These are phyloP conservation scores for Theretra japonica DNA, from an alignment of 2,888 invertebrate genomes.

Conservation along the genomic window DNA sequence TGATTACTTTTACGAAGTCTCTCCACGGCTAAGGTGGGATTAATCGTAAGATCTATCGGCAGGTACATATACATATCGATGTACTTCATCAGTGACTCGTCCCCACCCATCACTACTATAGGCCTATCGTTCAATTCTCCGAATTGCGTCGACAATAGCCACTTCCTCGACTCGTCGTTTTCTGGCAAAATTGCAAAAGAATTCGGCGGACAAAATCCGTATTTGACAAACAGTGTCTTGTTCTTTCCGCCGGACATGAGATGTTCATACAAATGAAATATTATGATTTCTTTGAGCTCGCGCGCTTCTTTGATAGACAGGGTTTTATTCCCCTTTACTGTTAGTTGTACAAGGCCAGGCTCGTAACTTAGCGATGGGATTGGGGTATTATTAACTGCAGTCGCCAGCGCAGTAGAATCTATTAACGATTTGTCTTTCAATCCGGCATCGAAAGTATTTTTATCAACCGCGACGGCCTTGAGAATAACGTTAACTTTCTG, in stretches of 20 bases:
- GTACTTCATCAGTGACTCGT: slow-evolving; percentile 54
- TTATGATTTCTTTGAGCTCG: slow-evolving; percentile 69
- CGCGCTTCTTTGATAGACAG: slow-evolving; percentile 57
- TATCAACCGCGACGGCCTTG: slow-evolving; percentile 73
- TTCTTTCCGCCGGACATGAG: slow-evolving; percentile 53
- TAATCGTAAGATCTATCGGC: slow-evolving; percentile 41
- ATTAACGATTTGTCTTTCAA: slow-evolving; percentile 53
- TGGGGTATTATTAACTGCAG: slow-evolving; percentile 51
- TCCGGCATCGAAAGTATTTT: slow-evolving; percentile 70
- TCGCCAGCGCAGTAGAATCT: slow-evolving; percentile 44
- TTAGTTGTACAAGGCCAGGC: slow-evolving; percentile 59
- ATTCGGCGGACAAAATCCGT: slow-evolving; percentile 65
- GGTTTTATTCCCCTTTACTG: slow-evolving; percentile 61
- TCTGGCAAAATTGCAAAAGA: slow-evolving; percentile 68
- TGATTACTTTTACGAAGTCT: slow-evolving; percentile 63
- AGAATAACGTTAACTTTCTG: slow-evolving; percentile 74
- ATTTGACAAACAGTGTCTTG: slow-evolving; percentile 68
- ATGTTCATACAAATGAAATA: slow-evolving; percentile 67
- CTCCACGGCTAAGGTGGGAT: slow-evolving; percentile 49
- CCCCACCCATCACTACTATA: slow-evolving; percentile 59
- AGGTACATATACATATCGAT: slow-evolving; percentile 56
- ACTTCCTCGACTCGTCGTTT: slow-evolving; percentile 64
- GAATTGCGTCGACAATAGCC: slow-evolving; percentile 62
- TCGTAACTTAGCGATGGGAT: slow-evolving; percentile 64
- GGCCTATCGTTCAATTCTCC: slow-evolving; percentile 57